Percentiles rank a stretch among this genome's conserved stretches.
Conservation (phyloP, 2,797 vertebrate species). For the Alectoris magna region DNA sequence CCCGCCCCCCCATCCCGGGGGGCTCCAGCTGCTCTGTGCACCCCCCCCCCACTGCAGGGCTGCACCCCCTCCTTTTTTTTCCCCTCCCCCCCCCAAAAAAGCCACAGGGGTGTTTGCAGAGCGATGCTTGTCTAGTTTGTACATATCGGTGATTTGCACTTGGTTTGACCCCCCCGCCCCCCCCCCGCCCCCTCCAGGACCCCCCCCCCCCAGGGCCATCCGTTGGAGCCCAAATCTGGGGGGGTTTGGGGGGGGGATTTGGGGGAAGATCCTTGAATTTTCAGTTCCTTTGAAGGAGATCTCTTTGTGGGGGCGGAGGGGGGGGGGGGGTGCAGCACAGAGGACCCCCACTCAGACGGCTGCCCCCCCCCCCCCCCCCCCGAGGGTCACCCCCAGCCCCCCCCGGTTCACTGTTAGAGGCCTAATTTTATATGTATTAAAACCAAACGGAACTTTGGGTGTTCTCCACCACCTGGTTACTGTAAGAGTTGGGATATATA, state of each 20-base stretch:
- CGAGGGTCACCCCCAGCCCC: too few species aligned
- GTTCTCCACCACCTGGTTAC: background rate
- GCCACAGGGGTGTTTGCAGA: constrained; percentile 5
- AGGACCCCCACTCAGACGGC: too few species aligned
- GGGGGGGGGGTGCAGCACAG: too few species aligned
- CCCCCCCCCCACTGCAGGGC: background rate
- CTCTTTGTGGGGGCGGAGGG: constrained; percentile 24
- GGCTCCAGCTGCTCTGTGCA: background rate
- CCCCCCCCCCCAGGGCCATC: too few species aligned
- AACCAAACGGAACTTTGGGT: constrained; percentile 76
- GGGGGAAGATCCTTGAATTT: constrained; percentile 46
- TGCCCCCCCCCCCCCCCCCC: too few species aligned
- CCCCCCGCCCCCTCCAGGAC: too few species aligned
- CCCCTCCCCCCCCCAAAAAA: background rate
- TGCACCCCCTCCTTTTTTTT: background rate
- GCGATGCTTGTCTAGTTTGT: constrained; percentile 34
- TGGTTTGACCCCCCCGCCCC: too few species aligned
- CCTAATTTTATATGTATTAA: constrained; percentile 83
- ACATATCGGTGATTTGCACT: constrained; percentile 61
- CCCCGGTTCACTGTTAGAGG: constrained; percentile 35
- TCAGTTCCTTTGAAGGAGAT: constrained; percentile 38
- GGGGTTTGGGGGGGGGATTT: too few species aligned
- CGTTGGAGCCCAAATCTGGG: background rate
- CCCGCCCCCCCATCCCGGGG: background rate
- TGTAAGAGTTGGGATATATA: too few species aligned